Evolutionary conservation across 64 coral and sea anemone genomes (phyloP).

Genomic region (Montipora capricornis): DNA sequence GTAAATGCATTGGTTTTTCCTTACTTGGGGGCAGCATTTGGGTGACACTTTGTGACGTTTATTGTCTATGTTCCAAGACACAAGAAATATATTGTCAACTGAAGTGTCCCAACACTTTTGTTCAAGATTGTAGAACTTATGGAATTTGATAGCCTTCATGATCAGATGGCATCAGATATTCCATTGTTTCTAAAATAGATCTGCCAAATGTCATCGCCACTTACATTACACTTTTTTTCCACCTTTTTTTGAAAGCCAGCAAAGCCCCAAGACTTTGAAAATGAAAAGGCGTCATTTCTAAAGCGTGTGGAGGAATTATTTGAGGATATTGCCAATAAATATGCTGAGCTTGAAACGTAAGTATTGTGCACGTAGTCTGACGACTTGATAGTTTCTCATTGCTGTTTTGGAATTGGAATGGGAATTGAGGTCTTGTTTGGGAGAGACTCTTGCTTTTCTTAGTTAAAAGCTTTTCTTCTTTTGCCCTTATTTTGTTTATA

Average conservation of each 20-base stretch:
- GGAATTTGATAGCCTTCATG: too few species aligned
- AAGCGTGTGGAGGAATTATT: conserved; percentile 60
- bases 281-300: conserved; percentile 43
- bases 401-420: too few species aligned
- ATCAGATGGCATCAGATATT: not conserved
- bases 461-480: not conserved
- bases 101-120: too few species aligned
- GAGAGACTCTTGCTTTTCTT: too few species aligned
- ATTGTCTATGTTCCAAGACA: too few species aligned
- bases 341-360: conserved; percentile 64
- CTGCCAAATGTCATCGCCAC: not conserved
- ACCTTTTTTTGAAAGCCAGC: conserved; percentile 29
- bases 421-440: too few species aligned
- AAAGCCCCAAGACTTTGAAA: conserved; percentile 51
- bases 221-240: not conserved
- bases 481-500: not conserved
- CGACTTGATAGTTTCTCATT: too few species aligned
- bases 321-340: conserved; percentile 63
- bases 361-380: not conserved
- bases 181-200: not conserved
- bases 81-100: too few species aligned
- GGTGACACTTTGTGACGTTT: too few species aligned
- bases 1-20: too few species aligned
- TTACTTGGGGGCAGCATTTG: too few species aligned
- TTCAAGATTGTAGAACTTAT: too few species aligned